Base-by-base conservation (phyloP, 2,888 invertebrate species). In the Cheilosia vernalis region DNA sequence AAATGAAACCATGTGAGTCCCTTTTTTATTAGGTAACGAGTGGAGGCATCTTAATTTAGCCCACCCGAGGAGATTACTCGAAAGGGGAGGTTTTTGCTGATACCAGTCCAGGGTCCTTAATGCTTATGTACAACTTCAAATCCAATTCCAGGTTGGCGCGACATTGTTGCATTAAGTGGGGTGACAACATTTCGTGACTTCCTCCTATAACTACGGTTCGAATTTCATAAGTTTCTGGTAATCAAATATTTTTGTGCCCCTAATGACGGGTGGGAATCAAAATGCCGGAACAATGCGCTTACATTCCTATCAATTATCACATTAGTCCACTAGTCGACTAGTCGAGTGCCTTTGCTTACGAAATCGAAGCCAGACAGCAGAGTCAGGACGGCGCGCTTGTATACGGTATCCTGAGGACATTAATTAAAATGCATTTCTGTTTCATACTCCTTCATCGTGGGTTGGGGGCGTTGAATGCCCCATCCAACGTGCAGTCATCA, bases 331-430 rank as follows among this genome's bases (percentile, higher is more conserved):
- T 27, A 27, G 27, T 27, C 30, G 30, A 30, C n/a, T 37, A 44
- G 21, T n/a, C 42, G 60, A 58, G 58, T 69, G 78, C 30, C 17
- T 67, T 30, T 72, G 19, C 37, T 61, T 40, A 21, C 49, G 64
- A 37, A 73, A 73, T 66, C 47, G 80, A 84, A 84, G 84, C 80
- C 80, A 84, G 79, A 84, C 84, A 73, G 10, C 10, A 30, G 30
- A 67, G 72, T 66, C 51, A 30, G 42, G 30, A 66, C 56, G 27
- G 21, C 27, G 53, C 56, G 44, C 83, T 64, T 67, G 27, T 83
- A 19, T 70, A 84, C 67, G 73, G 83, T 80, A 80, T 84, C 80
- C 78, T 83, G 64, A 60, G 69, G 80, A 74, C 74, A 67, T 80
- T 74, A 79, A 80, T 80, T 80, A 80, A 51, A 80, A 53, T 61